These are phyloP conservation scores for Sminthurinus aureus DNA, from an alignment of 2,888 invertebrate genomes.

Conservation along the genomic window DNA sequence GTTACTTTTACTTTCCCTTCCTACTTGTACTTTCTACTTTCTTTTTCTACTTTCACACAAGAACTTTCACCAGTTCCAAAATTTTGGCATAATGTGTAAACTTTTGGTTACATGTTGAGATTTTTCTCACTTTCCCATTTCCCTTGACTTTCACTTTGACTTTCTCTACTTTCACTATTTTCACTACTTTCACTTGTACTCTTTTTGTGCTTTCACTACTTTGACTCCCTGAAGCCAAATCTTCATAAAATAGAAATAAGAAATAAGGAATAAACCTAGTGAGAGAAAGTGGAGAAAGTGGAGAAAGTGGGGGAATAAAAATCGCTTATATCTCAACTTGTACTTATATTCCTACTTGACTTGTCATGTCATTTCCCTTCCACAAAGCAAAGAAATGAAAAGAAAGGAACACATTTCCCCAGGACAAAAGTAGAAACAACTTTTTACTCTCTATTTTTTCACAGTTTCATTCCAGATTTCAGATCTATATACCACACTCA, in stretches of 20 bases:
- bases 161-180: too few relatives aligned
- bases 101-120: too few relatives aligned
- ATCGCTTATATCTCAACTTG: neutral
- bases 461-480: neutral
- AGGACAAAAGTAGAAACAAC: neutral
- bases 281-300: neutral
- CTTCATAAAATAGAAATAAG: neutral
- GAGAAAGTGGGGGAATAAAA: neutral
- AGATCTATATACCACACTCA: neutral
- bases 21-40: neutral
- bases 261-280: neutral
- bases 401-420: neutral
- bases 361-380: too few relatives aligned
- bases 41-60: neutral
- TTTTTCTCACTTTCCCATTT: too few relatives aligned
- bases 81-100: too few relatives aligned
- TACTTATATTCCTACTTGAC: neutral
- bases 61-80: too few relatives aligned
- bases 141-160: too few relatives aligned
- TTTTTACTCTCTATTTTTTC: neutral
- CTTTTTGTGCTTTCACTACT: too few relatives aligned
- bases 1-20: neutral
- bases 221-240: neutral
- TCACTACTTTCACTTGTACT: too few relatives aligned
- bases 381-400: too few relatives aligned